Base-by-base conservation (phyloP, 2,888 invertebrate species). In the Nymphalis polychloros region DNA sequence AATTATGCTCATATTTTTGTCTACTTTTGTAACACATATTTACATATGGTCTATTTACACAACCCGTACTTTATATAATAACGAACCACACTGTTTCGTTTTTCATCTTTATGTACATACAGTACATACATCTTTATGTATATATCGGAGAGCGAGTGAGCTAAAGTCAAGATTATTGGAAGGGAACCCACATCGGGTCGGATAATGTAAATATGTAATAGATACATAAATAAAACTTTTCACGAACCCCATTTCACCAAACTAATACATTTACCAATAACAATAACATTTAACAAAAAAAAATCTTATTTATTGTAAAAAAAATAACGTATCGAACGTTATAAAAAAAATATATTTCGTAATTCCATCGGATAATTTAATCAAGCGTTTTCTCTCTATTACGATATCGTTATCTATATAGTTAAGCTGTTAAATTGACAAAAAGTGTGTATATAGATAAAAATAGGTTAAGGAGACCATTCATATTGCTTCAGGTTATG, bases 391-490 rank as follows among this genome's bases (percentile, higher is more conserved):
- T 10, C 1, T 10, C 3, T 50, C 19, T 20, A 50, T 20, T 50
- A 8, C 8, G 19, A 2, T 50, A 50, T 50, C 50, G 50, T 50
- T 50, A 50, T 50, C 50, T 20, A 10, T 20, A 20, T 19, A 50
- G 19, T n/a, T 13, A 50, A 50, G 20, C n/a, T 8, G 50, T 50
- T 19, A 50, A 52, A 52, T 3, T 20, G 8, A 23, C 41, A 3
- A 10, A 52, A 52, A n/a, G n/a, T n/a, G n/a, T 13, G 7, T 50
- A 50, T 3, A 0, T 10, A 8, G 10, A 19, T 50, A 50, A 50
- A 50, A 50, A 50, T 50, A 50, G 50, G 52, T 52, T 52, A 52
- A 52, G 52, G 52, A 23, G 52, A 52, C 19, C 20, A 52, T 10
- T 20, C 2, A 52, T 52, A 23, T 52, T 52, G 20, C 52, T 4